Evolutionary conservation across 2,113 vertebrate species (phyloP).

Genomic region (Sorex araneus): DNA sequence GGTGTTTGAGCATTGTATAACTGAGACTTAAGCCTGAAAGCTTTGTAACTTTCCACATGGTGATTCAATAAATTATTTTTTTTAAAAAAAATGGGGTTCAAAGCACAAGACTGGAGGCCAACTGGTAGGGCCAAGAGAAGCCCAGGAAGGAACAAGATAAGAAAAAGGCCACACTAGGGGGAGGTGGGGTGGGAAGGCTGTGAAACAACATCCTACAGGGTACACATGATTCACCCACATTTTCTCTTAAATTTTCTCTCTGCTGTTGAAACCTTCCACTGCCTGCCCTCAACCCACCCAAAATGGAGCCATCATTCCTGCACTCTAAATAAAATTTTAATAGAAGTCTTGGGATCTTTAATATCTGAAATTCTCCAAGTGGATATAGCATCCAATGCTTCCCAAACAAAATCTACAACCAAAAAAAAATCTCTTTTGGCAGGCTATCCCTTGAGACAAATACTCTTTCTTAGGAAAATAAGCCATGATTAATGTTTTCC

Average conservation of each 20-base stretch:
- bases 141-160: too few species aligned
- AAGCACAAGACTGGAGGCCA: too few species aligned
- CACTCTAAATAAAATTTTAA: not conserved
- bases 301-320: too few species aligned
- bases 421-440: slow-evolving; percentile 4
- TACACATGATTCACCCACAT: not conserved
- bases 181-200: too few species aligned
- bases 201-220: too few species aligned
- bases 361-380: not conserved
- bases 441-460: not conserved
- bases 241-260: not conserved
- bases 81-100: too few species aligned
- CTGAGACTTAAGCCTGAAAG: too few species aligned
- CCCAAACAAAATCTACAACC: slow-evolving; percentile 16
- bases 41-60: too few species aligned
- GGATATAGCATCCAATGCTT: not conserved
- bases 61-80: too few species aligned
- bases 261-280: not conserved
- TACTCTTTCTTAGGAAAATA: slow-evolving; percentile 14
- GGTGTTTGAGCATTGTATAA: too few species aligned
- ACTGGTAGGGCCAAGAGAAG: too few species aligned
- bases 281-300: not conserved
- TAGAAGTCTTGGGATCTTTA: not conserved
- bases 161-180: too few species aligned
- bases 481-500: slow-evolving; percentile 22